Evolutionary conservation across 2,113 vertebrate genomes (phyloP).

Genomic region (Brevimyrus niger): DNA sequence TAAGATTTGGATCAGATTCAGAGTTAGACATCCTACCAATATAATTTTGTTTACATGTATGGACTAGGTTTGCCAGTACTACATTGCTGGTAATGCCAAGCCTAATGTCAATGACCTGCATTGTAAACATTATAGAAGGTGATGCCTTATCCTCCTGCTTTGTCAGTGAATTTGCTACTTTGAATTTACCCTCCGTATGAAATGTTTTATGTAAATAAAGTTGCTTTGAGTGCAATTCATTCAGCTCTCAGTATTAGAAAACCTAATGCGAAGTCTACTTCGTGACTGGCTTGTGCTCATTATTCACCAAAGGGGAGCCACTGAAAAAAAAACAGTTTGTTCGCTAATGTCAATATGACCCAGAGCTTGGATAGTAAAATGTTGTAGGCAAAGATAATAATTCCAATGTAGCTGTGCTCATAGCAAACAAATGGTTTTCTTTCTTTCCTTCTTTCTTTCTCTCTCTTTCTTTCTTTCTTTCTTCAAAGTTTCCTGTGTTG

Average conservation of each 20-base stretch:
- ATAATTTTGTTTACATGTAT: not conserved
- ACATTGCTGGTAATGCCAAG: not conserved
- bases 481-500: too few species aligned
- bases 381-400: too few species aligned
- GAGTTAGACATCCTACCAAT: not conserved
- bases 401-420: too few species aligned
- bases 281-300: too few species aligned
- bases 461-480: too few species aligned
- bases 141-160: not conserved
- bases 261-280: not conserved
- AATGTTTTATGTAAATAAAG: not conserved
- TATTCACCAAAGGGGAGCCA: too few species aligned
- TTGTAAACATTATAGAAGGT: not conserved
- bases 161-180: not conserved
- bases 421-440: too few species aligned
- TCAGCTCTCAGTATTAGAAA: not conserved
- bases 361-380: too few species aligned
- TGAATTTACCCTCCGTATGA: not conserved
- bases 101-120: not conserved
- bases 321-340: too few species aligned
- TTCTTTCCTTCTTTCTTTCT: too few species aligned
- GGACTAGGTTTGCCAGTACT: not conserved
- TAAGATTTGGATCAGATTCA: not conserved
- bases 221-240: not conserved
- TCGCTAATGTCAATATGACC: too few species aligned